Conservation (phyloP, 2,888 invertebrate species). For the Chloromyia formosa region DNA sequence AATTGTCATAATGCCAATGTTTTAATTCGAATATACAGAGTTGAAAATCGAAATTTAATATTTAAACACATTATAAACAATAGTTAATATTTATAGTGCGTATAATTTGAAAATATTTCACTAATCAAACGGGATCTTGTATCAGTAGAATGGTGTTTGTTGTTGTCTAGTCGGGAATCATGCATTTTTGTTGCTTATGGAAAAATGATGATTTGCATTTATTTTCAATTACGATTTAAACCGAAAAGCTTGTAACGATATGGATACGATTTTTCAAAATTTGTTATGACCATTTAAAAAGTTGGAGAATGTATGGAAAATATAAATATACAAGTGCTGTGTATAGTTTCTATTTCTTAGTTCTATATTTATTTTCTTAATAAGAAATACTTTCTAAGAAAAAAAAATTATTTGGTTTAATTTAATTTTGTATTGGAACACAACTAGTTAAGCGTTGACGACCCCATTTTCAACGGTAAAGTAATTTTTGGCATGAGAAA, state of each 20-base stretch:
- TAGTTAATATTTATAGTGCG: no score
- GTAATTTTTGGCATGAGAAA: no score
- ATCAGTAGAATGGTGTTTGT: not conserved
- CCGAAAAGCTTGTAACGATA: not conserved
- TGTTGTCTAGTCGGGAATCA: slow-evolving; percentile 26
- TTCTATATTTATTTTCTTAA: slow-evolving; percentile 4
- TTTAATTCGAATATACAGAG: not conserved
- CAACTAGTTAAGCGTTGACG: no score
- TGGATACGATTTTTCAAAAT: not conserved
- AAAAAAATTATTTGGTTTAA: not conserved
- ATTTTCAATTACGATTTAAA: slow-evolving; percentile 20
- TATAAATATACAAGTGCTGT: not conserved
- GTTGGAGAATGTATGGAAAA: not conserved
- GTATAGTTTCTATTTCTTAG: slow-evolving; percentile 5
- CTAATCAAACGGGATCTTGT: not conserved
- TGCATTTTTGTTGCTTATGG: not conserved
- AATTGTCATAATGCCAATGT: not conserved
- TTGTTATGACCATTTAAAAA: not conserved
- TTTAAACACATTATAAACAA: not conserved
- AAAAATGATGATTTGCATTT: slow-evolving; percentile 34
- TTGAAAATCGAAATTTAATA: not conserved
- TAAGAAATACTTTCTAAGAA: not conserved
- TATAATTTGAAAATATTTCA: not conserved
- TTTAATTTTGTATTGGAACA: no score
- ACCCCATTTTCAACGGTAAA: no score